A percentile compares a stretch with the other conserved stretches of the same genome.
These are phyloP conservation scores for Sterna hirundo DNA, from an alignment of 2,113 vertebrate species.

Conservation along the genomic window DNA sequence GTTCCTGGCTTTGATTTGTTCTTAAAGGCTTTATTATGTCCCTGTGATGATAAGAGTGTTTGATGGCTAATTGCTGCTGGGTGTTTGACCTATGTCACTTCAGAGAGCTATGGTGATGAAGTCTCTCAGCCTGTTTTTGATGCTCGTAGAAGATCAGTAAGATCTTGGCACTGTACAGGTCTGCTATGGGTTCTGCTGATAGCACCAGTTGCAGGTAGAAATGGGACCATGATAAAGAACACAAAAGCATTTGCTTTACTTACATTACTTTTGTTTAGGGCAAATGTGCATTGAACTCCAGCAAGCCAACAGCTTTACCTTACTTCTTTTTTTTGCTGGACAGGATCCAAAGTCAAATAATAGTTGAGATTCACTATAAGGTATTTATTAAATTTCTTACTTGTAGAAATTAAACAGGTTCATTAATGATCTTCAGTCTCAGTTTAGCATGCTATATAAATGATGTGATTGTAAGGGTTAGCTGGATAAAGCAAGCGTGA, in stretches of 20 bases:
- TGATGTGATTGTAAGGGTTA: background rate
- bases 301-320: background rate
- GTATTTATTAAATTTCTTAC: background rate
- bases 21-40: background rate
- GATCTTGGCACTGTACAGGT: background rate
- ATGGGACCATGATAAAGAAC: background rate
- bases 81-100: background rate
- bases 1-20: background rate
- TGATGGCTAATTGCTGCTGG: background rate
- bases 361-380: background rate
- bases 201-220: background rate
- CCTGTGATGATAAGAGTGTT: background rate
- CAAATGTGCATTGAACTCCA: background rate
- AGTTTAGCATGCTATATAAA: background rate
- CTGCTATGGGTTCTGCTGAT: background rate
- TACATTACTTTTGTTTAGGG: background rate
- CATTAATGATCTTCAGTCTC: background rate
- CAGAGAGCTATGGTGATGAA: background rate
- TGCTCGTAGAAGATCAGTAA: background rate
- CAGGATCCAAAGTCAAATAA: background rate
- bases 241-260: background rate
- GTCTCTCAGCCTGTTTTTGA: background rate
- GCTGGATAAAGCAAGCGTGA: background rate
- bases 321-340: background rate
- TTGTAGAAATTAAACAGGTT: background rate